Percentiles rank a stretch among this genome's conserved stretches.
Conservation (phyloP, 64 coral and sea anemone species). For the Platygyra sinensis region DNA sequence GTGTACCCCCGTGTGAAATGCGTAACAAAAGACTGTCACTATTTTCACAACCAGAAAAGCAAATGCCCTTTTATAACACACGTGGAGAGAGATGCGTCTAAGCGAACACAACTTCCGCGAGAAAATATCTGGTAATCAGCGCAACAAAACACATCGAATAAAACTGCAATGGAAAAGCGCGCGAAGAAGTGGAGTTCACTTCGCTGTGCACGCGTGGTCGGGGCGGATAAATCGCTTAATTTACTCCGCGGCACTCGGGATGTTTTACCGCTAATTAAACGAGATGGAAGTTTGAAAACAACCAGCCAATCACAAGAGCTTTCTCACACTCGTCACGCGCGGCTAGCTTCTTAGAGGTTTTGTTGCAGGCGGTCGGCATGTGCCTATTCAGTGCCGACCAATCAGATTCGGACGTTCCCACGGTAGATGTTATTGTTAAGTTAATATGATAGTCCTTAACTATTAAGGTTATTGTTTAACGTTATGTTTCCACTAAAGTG, state of each 20-base stretch:
- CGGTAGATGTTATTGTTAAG: constrained; percentile 57
- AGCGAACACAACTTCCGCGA: constrained; percentile 24
- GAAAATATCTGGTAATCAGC: background rate
- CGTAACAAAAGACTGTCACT: constrained; percentile 1
- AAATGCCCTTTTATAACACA: constrained; percentile 20
- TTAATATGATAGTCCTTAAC: constrained; percentile 56
- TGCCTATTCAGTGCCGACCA: constrained; percentile 58
- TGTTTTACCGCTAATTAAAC: constrained; percentile 18
- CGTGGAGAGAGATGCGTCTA: constrained; percentile 22
- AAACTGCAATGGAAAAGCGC: background rate
- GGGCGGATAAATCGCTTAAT: background rate
- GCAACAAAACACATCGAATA: background rate
- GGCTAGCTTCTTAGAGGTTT: constrained; percentile 5
- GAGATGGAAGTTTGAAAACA: background rate
- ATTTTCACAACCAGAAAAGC: background rate
- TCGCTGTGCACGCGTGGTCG: background rate
- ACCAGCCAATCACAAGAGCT: constrained; percentile 22
- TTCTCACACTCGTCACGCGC: constrained; percentile 73
- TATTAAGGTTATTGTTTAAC: constrained; percentile 63
- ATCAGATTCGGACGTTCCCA: constrained; percentile 66
- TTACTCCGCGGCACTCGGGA: background rate
- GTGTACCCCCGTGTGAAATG: constrained; percentile 34
- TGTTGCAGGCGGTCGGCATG: constrained; percentile 51
- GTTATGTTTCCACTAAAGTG: constrained; percentile 66
- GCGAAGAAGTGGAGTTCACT: background rate